Evolutionary conservation across 2,113 vertebrate species (phyloP).

Genomic region (Patagioenas fasciata): DNA sequence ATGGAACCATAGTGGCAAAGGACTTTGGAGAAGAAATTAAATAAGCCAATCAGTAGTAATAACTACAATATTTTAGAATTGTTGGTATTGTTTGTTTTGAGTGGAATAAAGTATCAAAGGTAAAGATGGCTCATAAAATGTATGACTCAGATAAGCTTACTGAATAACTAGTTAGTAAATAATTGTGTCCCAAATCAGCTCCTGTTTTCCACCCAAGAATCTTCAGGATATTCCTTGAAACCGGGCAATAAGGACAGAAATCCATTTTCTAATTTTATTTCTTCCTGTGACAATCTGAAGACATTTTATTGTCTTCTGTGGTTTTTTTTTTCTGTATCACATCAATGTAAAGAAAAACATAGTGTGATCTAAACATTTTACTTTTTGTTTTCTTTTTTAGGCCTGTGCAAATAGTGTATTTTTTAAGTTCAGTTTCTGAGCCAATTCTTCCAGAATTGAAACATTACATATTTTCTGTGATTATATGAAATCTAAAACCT

Average conservation of each 20-base stretch:
- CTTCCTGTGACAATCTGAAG: background rate
- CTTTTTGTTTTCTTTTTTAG: background rate
- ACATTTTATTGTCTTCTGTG: background rate
- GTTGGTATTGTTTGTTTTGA: background rate
- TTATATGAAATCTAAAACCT: background rate
- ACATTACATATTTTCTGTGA: background rate
- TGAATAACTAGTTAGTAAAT: background rate
- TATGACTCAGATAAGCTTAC: background rate
- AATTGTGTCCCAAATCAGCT: background rate
- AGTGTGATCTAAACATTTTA: background rate
- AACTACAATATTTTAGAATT: background rate
- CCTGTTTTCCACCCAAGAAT: fast-evolving
- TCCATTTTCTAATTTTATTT: background rate
- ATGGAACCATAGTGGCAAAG: background rate
- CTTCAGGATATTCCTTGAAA: background rate
- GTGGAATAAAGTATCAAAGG: background rate
- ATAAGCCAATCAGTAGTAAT: background rate
- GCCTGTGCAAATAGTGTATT: background rate
- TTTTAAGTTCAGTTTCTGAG: background rate
- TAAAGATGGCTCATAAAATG: fast-evolving
- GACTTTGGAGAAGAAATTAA: background rate
- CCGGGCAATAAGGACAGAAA: background rate
- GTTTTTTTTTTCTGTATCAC: background rate
- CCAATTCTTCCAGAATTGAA: background rate
- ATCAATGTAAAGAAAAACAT: background rate